Evolutionary conservation across 92 coral and sea anemone species (phyloP), one percentile per base, ranked within the genome.

Genomic region (Palythoa heliodiscus): DNA sequence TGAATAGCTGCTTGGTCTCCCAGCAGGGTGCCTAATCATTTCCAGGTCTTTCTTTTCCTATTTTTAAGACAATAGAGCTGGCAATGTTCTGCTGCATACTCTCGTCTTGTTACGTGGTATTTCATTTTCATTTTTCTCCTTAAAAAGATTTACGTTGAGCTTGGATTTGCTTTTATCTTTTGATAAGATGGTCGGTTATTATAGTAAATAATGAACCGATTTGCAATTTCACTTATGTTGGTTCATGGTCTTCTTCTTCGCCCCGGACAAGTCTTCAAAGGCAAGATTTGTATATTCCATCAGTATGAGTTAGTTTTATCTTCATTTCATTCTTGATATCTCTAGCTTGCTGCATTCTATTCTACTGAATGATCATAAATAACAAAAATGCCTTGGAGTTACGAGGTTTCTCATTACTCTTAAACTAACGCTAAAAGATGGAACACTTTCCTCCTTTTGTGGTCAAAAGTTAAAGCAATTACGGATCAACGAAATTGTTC

Each of bases 201-300:
- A 9, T 43, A 9, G 43, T 37, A 52, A 67, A 17, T 68, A 64
- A 80, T 80, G 84, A 80, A 80, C 15, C 84, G 84, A 70, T 43
- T 80, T 67, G 55, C 60, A 24, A 22, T 64, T 14, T 47, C 57
- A 20, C 84, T 80, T 66, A 48, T 80, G 14, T 48, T 80, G 84
- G 61, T 66, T 19, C 74, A 80, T 3, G 73, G 73, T 5, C 74
- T 80, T 43, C 38, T 80, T 40, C 84, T 63, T 25, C 84, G 66
- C 43, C 72, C 66, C 23, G 84, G 84, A 47, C 74, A 66, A 7
- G 75, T 80, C 74, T 80, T 80, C 14, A 66, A 80, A 80, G 84
- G 84, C 84, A 80, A 80, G 84, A 35, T 80, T 39, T 64, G 47
- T 22, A 12, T 67, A 23, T 5, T 20, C 16, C 58, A 64, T 67